A percentile compares a stretch with the other conserved stretches of the same genome.
Conservation (phyloP, 2,113 vertebrate genomes). For the Rhabdornis inornatus region DNA sequence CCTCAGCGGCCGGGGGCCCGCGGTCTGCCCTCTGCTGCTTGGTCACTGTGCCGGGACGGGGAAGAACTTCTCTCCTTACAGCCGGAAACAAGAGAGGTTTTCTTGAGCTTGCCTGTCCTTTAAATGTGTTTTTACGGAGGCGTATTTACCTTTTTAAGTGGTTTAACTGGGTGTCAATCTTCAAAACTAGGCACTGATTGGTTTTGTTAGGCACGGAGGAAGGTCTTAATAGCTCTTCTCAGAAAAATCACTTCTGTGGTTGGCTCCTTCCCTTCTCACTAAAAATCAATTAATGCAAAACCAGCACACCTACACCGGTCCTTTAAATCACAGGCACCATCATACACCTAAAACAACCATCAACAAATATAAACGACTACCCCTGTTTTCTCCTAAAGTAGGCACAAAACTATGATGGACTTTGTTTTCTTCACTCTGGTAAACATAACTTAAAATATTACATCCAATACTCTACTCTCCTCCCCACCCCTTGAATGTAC, state of each 20-base stretch:
- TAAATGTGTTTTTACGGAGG: not conserved
- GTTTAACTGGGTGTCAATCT: not conserved
- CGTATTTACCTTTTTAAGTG: not conserved
- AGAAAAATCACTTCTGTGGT: not conserved
- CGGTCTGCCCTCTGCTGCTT: too few relatives aligned
- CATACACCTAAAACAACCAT: not conserved
- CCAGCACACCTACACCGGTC: not conserved
- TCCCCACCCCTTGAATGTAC: not conserved
- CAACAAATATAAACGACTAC: not conserved
- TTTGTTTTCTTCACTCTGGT: not conserved
- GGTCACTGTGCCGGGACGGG: too few relatives aligned
- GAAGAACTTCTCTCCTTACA: not conserved
- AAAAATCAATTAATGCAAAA: not conserved
- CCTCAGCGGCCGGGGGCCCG: too few relatives aligned
- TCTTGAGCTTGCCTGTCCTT: not conserved
- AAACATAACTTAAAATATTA: not conserved
- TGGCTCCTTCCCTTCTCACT: too few relatives aligned
- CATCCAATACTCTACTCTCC: not conserved
- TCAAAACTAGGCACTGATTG: not conserved
- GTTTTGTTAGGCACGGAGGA: not conserved
- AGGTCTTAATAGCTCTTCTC: not conserved
- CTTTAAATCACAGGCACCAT: not conserved
- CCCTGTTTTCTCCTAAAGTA: not conserved
- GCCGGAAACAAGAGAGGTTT: not conserved
- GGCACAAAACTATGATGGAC: rapidly evolving